phyloP scores from a whole-genome alignment of 2,888 invertebrate species.

The Biston betularia region DNA sequence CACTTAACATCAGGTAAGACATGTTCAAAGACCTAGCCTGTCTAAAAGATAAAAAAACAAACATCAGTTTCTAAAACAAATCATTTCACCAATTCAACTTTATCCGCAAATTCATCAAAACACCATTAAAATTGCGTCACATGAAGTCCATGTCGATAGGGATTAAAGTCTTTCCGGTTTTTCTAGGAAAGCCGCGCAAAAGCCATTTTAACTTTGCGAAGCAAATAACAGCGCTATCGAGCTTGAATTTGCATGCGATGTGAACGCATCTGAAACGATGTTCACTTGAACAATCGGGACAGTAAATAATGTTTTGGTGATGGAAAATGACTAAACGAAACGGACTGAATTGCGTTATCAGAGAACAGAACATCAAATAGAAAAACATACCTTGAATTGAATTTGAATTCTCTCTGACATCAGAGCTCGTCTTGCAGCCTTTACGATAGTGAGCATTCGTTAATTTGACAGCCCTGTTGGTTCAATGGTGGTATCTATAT shows the following conservation, averaged over 20 bases:
- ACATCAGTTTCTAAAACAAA: too few relatives aligned
- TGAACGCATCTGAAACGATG: slow-evolving; percentile 32
- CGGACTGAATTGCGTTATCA: too few relatives aligned
- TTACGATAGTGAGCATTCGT: too few relatives aligned
- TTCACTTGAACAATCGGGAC: background rate
- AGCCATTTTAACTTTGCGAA: slow-evolving; percentile 75
- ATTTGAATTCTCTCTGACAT: too few relatives aligned
- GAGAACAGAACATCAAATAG: too few relatives aligned
- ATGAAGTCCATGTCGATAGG: slow-evolving; percentile 48
- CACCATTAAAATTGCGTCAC: slow-evolving; percentile 23
- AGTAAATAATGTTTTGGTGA: background rate
- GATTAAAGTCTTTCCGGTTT: slow-evolving; percentile 66
- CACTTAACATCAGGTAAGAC: too few relatives aligned
- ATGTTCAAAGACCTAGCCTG: too few relatives aligned
- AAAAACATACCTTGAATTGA: too few relatives aligned
- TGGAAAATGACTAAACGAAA: background rate
- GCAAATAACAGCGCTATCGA: slow-evolving; percentile 68
- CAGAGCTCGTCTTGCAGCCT: too few relatives aligned
- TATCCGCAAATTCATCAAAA: slow-evolving; percentile 17
- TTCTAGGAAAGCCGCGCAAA: slow-evolving; percentile 63
- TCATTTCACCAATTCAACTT: background rate
- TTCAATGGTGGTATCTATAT: too few relatives aligned
- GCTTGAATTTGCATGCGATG: slow-evolving; percentile 64
- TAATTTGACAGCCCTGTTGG: too few relatives aligned
- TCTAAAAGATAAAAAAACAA: too few relatives aligned